A percentile compares a stretch with the other conserved stretches of the same genome.
phyloP scores from a whole-genome alignment of 2,797 vertebrate species.

The Syngnathus rostellatus region DNA sequence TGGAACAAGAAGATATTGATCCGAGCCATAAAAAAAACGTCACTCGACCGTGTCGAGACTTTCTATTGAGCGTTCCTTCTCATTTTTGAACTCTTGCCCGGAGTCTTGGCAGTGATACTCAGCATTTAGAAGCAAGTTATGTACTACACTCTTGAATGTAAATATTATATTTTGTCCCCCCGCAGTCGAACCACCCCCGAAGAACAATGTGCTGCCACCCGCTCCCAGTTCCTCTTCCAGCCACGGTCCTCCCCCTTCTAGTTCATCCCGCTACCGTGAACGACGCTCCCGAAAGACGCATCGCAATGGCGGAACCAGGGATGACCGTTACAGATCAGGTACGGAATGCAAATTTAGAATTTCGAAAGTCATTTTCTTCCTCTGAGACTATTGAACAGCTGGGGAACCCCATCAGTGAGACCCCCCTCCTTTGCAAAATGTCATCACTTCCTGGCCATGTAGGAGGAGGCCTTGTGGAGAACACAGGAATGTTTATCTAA shows the following conservation, averaged over 20 bases:
- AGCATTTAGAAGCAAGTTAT: neutral
- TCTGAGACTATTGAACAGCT: neutral
- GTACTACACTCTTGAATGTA: neutral
- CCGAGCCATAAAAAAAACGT: neutral
- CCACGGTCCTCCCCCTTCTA: slow-evolving; percentile 56
- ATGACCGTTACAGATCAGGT: slow-evolving; percentile 93
- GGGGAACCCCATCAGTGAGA: slow-evolving; percentile 30
- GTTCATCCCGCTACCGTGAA: slow-evolving; percentile 78
- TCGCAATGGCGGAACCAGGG: slow-evolving; percentile 84
- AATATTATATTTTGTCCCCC: neutral
- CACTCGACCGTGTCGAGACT: too few species aligned
- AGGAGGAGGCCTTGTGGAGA: slow-evolving; percentile 16
- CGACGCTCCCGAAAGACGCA: slow-evolving; percentile 77
- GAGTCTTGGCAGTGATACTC: neutral
- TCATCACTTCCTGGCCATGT: slow-evolving; percentile 47
- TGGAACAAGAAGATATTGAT: neutral
- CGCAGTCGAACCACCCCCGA: slow-evolving; percentile 74
- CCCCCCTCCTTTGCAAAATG: slow-evolving; percentile 35
- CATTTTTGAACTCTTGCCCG: neutral
- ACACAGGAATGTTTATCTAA: slow-evolving; percentile 24
- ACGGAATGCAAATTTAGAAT: neutral
- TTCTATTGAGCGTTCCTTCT: neutral
- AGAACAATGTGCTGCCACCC: slow-evolving; percentile 76
- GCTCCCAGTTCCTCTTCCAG: slow-evolving; percentile 65
- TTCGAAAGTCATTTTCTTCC: neutral